phyloP scores from a whole-genome alignment of 2,797 vertebrate species.

The Danio choprae region DNA sequence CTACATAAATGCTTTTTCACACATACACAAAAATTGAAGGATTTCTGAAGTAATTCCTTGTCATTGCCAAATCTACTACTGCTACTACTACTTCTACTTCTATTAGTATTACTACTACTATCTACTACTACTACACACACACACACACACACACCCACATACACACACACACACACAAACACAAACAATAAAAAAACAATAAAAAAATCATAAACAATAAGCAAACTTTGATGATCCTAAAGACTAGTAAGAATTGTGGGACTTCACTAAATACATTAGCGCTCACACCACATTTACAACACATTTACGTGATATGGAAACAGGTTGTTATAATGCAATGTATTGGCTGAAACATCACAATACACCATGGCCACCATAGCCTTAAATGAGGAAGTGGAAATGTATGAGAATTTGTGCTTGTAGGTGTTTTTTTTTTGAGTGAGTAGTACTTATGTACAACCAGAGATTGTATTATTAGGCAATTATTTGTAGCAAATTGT shows the following conservation, averaged over 20 bases:
- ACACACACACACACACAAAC: not conserved
- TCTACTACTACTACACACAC: no score
- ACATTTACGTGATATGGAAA: conserved; percentile 37
- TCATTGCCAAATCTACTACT: not conserved
- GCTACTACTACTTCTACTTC: no score
- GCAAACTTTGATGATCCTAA: not conserved
- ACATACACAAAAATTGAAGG: no score
- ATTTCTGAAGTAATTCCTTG: not conserved
- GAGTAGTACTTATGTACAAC: not conserved
- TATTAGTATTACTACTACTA: no score
- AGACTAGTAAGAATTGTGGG: conserved; percentile 6
- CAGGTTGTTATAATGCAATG: conserved; percentile 26
- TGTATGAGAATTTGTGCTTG: not conserved
- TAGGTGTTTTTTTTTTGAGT: conserved; percentile 1
- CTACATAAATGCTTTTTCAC: no score
- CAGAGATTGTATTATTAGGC: not conserved
- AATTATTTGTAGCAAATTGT: not conserved
- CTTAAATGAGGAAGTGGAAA: conserved; percentile 51
- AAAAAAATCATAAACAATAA: conserved; percentile 1
- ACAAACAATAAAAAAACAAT: not conserved
- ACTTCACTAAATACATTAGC: not conserved
- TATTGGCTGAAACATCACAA: conserved; percentile 53
- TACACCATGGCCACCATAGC: conserved; percentile 60
- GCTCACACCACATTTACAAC: not conserved
- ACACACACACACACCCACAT: no score